Base-by-base conservation (phyloP, 1,140 invertebrate genomes). In the Heliconius eleuchia region DNA sequence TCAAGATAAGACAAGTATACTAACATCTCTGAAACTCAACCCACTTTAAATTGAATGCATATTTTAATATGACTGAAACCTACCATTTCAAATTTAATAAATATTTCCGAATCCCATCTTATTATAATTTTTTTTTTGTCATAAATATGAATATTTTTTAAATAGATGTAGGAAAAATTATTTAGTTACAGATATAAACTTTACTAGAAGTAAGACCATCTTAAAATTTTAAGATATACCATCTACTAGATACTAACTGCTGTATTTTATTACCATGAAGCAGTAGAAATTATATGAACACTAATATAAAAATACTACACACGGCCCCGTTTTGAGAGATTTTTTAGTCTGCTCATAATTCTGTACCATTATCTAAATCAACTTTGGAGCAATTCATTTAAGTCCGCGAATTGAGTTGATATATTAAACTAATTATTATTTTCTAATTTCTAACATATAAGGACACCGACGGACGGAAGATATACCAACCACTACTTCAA, bases 381-480 rank as follows among this genome's bases (percentile, higher is more conserved):
- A 13, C 23, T 66, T 23, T 66, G 4, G 57, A 7, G 11, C 13
- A 23, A 3, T 30, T 57, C 8, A 27, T 27, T 27, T 13, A 66
- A 27, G 42, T 11, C 42, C 11, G 3, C 23, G 11, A 66, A 13
- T 66, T 27, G 11, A 4, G 11, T 66, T 27, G 1, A 66, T 66
- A 66, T 66, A 30, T 30, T 27, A 4, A 66, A 30, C 4, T 66
- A 66, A 9, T 23, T 9, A 57, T 30, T 66, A 66, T 30, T 66
- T 13, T 66, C 27, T 66, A 13, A 16, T 46, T 46, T 46, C 42
- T 46, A 30, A 72, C 71, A 50, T 46, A 52, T 55, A 23, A 79
- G 74, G 73, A 79, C 57, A 78, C 71, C 37, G 23, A 71, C 73
- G 79, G 79, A 80, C 79, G 79, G 79, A 80, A 80, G 39, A 42